Base-by-base conservation (phyloP, 1,140 invertebrate genomes). In the Drosophila triauraria region DNA sequence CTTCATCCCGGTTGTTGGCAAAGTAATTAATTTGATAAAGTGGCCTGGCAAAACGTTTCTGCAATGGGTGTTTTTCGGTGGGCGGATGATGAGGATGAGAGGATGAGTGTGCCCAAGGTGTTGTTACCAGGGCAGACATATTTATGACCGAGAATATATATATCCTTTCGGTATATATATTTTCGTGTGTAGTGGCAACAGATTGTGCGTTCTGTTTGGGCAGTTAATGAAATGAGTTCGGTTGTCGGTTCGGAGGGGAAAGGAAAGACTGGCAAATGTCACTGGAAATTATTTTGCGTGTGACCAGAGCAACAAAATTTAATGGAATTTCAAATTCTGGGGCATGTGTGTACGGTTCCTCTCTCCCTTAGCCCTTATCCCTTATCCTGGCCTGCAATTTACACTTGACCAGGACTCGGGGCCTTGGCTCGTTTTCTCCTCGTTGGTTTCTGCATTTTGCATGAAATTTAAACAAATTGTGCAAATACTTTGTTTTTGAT, bases 11-110 rank as follows among this genome's bases (percentile, higher is more conserved):
- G 30, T 63, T 78, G 84, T 84, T 87, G 84, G 79, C 88, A 88
- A 88, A 90, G 85, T 88, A 90, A 88, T 88, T 88, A 90, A 88
- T 88, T 88, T 88, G 85, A 88, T 88, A 78, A 88, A 88, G 85
- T 90, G 86, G 83, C 81, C 46, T 46, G 64, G 40, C 62, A 69
- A 75, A 75, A 47, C 53, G 75, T 67, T 79, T 60, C 44, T 44
- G 57, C 46, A 54, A 35, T 62, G 43, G 54, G 58, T 20, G 25
- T 56, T 56, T 40, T 56, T 56, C 35, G 59, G 40, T 20, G 42
- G 57, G 4, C 13, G 13, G 35, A 23, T 23, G 54, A 27, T 58
- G 42, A 30, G 10, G 53, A 10, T 4, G 1, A 3, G 13, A 17
- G 3, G 23, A 38, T 30, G 30, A 15, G 27, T 23, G 35, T 38